These are phyloP conservation scores for Hiodon tergisus DNA, from an alignment of 2,113 vertebrate genomes.

Conservation along the genomic window DNA sequence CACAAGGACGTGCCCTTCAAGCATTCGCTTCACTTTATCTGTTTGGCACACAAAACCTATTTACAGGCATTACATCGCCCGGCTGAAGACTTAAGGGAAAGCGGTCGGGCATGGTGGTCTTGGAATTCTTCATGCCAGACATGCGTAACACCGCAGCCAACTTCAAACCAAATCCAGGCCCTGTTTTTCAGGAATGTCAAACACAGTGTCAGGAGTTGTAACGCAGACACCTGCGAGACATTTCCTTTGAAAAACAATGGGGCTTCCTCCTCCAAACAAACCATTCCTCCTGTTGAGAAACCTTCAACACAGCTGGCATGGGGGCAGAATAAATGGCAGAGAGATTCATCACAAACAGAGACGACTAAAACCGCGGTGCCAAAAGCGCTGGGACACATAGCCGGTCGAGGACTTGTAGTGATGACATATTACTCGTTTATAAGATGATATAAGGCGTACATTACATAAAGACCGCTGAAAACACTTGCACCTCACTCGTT, in stretches of 20 bases:
- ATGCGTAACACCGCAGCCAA: neutral
- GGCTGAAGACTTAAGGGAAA: neutral
- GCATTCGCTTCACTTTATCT: too few relatives aligned
- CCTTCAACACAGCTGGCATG: neutral
- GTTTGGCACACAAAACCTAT: too few relatives aligned
- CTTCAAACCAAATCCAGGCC: neutral
- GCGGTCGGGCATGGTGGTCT: neutral
- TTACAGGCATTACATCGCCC: neutral
- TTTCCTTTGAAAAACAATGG: conserved; percentile 19
- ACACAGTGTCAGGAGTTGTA: neutral
- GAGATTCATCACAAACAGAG: neutral
- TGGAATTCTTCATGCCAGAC: neutral
- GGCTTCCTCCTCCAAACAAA: conserved; percentile 13
- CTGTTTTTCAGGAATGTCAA: conserved; percentile 4
- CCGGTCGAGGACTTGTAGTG: too few relatives aligned
- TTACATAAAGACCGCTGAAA: too few relatives aligned
- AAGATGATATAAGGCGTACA: too few relatives aligned
- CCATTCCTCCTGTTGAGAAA: neutral
- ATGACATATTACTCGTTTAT: too few relatives aligned
- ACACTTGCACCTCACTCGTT: too few relatives aligned
- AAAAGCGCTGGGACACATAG: neutral
- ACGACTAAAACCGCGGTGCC: neutral
- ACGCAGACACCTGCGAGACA: conserved; percentile 9
- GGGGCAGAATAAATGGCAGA: neutral
- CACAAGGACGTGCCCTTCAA: too few relatives aligned